Evolutionary conservation across 1,140 invertebrate species (phyloP), one percentile per base, ranked within the genome.

Genomic region (Battus philenor): DNA sequence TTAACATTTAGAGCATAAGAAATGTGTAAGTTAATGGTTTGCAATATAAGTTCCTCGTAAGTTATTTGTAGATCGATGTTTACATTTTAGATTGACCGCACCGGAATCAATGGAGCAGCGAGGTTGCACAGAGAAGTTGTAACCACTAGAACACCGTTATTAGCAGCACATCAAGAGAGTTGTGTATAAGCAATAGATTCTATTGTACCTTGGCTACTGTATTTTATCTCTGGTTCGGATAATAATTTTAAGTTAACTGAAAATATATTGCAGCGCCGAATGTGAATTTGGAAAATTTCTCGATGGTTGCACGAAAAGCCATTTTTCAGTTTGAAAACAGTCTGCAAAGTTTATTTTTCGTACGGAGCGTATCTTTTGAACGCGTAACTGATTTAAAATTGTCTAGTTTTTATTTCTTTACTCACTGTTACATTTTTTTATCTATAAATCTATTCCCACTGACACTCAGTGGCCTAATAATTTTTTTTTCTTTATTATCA

Each of bases 131-230:
- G 93, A 50, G 94, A 95, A 76, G 91, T 94, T 5, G 93, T 95
- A 8, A 95, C 94, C 2, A 93, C 94, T 9, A 88, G 93, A 58
- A 95, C 93, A 16, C 94, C 93, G 1, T 82, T 95, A 1, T 91
- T 94, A 77, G 90, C 90, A 43, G 93, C 91, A 32, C 92, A 93
- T 67, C 93, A 94, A 71, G 94, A 95, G 70, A 94, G 93, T 69
- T 95, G 93, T 74, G 94, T 95, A 79, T 95, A 94, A 90, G 36
- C 13, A 3, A 30, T 30, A 4, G 3, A 13, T 9, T 17, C 46
- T 22, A 10, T 38, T 48, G 29, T 27, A 22, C 45, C 41, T 29
- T 26, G 11, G n/a, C 29, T 30, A 30, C 11, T 27, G 24, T 27
- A 27, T 10, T 9, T 8, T 10, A 27, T 10, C 24, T 7, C 24